Base-by-base conservation (phyloP, 2,113 vertebrate species). In the Vulpes ferrilata region DNA sequence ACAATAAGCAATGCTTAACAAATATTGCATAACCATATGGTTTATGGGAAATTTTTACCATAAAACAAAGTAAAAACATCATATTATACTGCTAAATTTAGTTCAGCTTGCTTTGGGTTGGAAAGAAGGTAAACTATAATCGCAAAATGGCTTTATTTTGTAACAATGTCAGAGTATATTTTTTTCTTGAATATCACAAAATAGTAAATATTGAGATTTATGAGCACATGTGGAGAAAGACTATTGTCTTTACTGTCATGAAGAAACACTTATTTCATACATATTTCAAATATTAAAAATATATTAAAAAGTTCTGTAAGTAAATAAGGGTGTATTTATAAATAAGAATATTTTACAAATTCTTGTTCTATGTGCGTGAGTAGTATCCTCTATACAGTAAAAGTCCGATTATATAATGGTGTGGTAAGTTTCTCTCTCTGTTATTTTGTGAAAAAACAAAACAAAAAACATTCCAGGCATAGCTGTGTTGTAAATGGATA, bases 201-300 rank as follows among this genome's bases (percentile, higher is more conserved):
- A 60, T 53, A 23, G 90, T 93, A 80, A 88, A 79, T 48, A 92
- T 91, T 89, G 79, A 84, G 35, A 7, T 38, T 88, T 92, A 59
- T 65, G 15, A 76, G 16, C 2, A 83, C n/a, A 62, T 30, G 7
- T 67, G 51, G 17, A 73, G 79, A 86, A 60, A 91, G 38, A 16
- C 64, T 78, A 51, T 81, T 71, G 7, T 76, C 5, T 94, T 69
- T 96, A 90, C 25, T 51, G 88, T 83, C 7, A 55, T 32, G 8
- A 74, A 38, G 53, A 85, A 88, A 55, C 3, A 78, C 22, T 78
- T 78, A 59, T 74, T 86, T 74, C n/a, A 80, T 88, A 80, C 80
- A 64, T 53, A 69, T 60, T 11, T 88, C 20, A 32, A 69, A 88
- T 93, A 35, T 35, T 13, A 80, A 85, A 48, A 76, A n/a, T 30